These are phyloP conservation scores for Pammene aurita DNA, from an alignment of 2,888 invertebrate species.

Conservation along the genomic window DNA sequence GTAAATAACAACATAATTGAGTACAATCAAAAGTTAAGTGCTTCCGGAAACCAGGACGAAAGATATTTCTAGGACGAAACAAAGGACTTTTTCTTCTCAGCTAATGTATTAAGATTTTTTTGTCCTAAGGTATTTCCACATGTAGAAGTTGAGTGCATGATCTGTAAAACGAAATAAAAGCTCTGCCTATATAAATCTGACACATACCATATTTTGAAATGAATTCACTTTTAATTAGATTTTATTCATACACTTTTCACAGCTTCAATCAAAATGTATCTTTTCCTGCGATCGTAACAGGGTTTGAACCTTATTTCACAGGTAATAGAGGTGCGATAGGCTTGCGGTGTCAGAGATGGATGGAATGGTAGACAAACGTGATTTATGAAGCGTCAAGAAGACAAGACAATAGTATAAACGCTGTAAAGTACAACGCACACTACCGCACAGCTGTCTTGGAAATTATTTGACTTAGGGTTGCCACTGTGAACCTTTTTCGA, in stretches of 20 bases:
- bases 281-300: conserved; percentile 4
- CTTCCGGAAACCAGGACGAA: too few relatives aligned
- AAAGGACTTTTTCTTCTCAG: too few relatives aligned
- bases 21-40: too few relatives aligned
- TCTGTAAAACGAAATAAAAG: too few relatives aligned
- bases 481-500: not conserved
- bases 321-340: conserved; percentile 20
- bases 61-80: too few relatives aligned
- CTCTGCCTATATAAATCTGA: not conserved
- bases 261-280: conserved; percentile 22
- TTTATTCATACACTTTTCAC: conserved; percentile 35
- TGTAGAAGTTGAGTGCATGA: too few relatives aligned
- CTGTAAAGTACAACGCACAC: conserved; percentile 47
- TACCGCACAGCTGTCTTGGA: conserved; percentile 18
- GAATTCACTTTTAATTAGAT: conserved; percentile 17
- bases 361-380: conserved; percentile 40
- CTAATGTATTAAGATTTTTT: too few relatives aligned
- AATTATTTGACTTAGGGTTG: conserved; percentile 39
- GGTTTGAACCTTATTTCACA: not conserved
- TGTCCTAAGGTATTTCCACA: too few relatives aligned
- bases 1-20: too few relatives aligned
- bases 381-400: conserved; percentile 49
- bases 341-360: conserved; percentile 17
- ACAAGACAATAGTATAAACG: conserved; percentile 50
- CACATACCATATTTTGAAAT: not conserved